phyloP scores from a whole-genome alignment of 2,797 vertebrate genomes.

The Simalia tracyae region DNA sequence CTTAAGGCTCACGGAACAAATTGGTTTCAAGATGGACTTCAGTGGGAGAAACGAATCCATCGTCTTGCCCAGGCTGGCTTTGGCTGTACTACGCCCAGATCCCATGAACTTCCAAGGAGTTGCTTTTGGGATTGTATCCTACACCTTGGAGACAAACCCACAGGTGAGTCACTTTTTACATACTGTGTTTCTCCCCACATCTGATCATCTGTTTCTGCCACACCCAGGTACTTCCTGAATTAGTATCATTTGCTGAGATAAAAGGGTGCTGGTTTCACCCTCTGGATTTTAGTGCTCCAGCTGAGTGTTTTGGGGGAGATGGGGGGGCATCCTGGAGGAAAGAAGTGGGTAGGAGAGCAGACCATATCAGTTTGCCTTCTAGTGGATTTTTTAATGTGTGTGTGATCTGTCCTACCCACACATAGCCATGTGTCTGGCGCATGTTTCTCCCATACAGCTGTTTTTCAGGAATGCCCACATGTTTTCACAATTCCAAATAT shows the following conservation, averaged over 20 bases:
- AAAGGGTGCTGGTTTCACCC: too few species aligned
- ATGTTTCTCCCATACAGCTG: too few species aligned
- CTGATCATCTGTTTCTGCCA: neutral
- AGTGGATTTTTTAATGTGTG: too few species aligned
- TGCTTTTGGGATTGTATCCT: conserved; percentile 78
- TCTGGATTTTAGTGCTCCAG: neutral
- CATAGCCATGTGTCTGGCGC: too few species aligned
- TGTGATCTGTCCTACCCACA: too few species aligned
- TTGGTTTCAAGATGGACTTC: conserved; percentile 81
- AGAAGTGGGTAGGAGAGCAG: too few species aligned
- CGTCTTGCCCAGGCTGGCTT: conserved; percentile 71
- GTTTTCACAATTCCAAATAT: too few species aligned
- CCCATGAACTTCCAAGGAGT: conserved; percentile 76
- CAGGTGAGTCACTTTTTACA: conserved; percentile 73
- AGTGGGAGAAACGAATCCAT: conserved; percentile 68
- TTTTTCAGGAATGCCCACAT: too few species aligned
- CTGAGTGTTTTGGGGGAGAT: too few species aligned
- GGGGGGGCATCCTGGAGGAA: too few species aligned
- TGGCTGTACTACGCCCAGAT: conserved; percentile 75
- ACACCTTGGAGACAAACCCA: conserved; percentile 62
- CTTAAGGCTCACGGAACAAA: conserved; percentile 76
- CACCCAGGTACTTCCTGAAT: neutral
- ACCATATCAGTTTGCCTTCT: too few species aligned
- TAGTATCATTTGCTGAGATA: neutral
- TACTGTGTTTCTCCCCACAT: neutral